Conservation (phyloP, 1,140 invertebrate species). For the Chelonus insularis region DNA sequence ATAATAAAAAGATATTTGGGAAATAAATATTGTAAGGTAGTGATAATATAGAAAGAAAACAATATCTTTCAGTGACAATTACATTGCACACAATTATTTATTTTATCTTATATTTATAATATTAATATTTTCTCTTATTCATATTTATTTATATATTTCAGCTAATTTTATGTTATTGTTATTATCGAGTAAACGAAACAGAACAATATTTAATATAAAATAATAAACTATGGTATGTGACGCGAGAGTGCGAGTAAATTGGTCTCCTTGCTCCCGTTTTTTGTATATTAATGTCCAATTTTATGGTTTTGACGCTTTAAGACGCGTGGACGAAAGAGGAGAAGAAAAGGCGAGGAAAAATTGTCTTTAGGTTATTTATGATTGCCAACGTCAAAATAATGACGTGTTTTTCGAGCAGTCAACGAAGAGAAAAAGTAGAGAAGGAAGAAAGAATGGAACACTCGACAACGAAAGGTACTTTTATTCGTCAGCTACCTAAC, state of each 20-base stretch:
- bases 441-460: background rate
- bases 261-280: slow-evolving; percentile 42
- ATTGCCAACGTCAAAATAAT: background rate
- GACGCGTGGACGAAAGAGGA: background rate
- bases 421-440: background rate
- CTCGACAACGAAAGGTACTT: no score
- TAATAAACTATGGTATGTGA: no score
- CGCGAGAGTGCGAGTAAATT: slow-evolving; percentile 46
- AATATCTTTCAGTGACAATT: background rate
- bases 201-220: no score
- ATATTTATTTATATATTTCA: no score
- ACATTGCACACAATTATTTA: background rate
- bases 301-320: slow-evolving; percentile 8
- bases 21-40: no score
- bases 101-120: no score
- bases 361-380: background rate
- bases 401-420: background rate
- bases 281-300: no score
- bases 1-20: slow-evolving; percentile 1
- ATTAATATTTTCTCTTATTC: background rate
- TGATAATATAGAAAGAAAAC: no score
- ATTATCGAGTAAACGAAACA: no score
- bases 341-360: background rate
- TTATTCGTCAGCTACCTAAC: no score
- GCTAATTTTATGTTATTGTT: background rate